These are phyloP conservation scores for Congeria kusceri DNA, from an alignment of 2,888 invertebrate species.

Conservation along the genomic window DNA sequence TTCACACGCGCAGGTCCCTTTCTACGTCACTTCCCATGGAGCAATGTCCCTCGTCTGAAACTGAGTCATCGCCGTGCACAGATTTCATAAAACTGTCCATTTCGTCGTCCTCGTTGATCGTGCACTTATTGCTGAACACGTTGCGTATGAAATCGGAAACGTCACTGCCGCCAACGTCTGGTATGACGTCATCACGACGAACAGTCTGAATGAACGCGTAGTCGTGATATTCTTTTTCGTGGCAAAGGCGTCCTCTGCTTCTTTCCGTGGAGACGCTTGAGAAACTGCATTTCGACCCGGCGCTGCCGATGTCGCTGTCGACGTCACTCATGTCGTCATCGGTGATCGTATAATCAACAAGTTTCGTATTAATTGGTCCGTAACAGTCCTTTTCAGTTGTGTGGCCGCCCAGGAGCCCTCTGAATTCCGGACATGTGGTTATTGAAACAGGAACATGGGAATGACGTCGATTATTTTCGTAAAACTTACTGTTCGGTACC, in stretches of 20 bases:
- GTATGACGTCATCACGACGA: neutral
- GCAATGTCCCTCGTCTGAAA: conserved; percentile 50
- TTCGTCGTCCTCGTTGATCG: conserved; percentile 47
- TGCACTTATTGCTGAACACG: conserved; percentile 33
- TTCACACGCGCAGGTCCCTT: conserved; percentile 14
- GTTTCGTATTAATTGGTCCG: conserved; percentile 7
- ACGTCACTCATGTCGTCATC: conserved; percentile 28
- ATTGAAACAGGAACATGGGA: neutral
- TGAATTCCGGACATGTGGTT: neutral
- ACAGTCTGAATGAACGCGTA: neutral
- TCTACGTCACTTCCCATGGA: conserved; percentile 54
- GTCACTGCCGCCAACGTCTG: neutral
- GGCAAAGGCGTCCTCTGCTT: neutral
- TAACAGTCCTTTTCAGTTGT: too few relatives aligned
- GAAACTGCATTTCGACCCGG: conserved; percentile 8
- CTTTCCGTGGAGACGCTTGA: neutral
- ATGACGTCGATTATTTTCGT: neutral
- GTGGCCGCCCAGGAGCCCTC: neutral
- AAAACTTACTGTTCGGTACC: neutral
- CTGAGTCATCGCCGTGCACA: conserved; percentile 40
- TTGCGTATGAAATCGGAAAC: conserved; percentile 39
- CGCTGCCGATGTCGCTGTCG: conserved; percentile 3
- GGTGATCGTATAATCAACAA: conserved; percentile 45
- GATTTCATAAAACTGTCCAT: conserved; percentile 63
- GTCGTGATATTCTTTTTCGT: neutral